Percentiles rank a stretch among this genome's conserved stretches.
Conservation (phyloP, 2,888 invertebrate species). For the Eupeodes latifasciatus region DNA sequence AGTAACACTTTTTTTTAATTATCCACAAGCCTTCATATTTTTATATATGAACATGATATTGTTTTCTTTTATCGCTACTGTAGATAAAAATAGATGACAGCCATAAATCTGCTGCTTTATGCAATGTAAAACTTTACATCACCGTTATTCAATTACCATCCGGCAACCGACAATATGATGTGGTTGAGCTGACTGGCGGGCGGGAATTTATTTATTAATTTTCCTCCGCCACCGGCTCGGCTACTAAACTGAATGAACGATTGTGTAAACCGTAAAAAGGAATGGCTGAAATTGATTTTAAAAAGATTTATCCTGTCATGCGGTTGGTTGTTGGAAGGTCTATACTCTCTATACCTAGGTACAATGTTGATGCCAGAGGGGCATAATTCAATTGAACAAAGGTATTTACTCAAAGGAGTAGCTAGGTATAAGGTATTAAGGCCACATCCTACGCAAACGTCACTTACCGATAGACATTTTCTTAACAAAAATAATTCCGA, state of each 20-base stretch:
- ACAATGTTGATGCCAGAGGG: slow-evolving; percentile 22
- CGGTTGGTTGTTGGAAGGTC: background rate
- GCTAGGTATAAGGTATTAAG: background rate
- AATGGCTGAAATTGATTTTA: slow-evolving; percentile 69
- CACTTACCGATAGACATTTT: slow-evolving; percentile 10
- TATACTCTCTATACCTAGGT: background rate
- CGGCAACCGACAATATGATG: slow-evolving; percentile 52
- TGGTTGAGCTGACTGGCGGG: slow-evolving; percentile 29
- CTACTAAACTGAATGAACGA: slow-evolving; percentile 37
- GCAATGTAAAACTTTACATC: slow-evolving; percentile 47
- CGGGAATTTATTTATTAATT: slow-evolving; percentile 66
- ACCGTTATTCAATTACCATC: slow-evolving; percentile 66
- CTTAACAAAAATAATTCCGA: slow-evolving; percentile 39
- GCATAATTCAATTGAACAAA: slow-evolving; percentile 64
- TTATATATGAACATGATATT: background rate
- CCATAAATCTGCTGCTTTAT: slow-evolving; percentile 19
- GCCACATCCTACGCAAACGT: background rate
- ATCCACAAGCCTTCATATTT: too few relatives aligned
- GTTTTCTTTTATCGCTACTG: slow-evolving; percentile 31
- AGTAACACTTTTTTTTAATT: too few relatives aligned
- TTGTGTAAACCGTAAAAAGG: slow-evolving; percentile 28
- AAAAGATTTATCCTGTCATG: slow-evolving; percentile 65
- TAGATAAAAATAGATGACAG: background rate
- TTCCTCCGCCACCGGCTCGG: slow-evolving; percentile 7
- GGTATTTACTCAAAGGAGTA: slow-evolving; percentile 52